These are phyloP conservation scores for Trichechus manatus DNA, from an alignment of 2,113 vertebrate species.

Conservation along the genomic window DNA sequence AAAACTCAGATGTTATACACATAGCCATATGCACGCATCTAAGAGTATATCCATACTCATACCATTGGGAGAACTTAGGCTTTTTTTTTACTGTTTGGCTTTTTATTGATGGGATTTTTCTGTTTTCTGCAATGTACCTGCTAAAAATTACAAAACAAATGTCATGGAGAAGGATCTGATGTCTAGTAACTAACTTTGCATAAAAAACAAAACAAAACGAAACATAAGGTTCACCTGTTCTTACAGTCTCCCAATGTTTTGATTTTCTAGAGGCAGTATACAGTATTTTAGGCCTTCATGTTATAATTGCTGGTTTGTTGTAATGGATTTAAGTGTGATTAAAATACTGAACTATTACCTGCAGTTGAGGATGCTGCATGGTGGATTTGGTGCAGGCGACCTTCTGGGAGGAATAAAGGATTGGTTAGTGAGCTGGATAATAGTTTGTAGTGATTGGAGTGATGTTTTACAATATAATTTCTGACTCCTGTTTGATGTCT, in stretches of 20 bases:
- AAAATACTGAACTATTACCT: neutral
- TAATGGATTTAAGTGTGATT: neutral
- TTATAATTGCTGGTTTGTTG: slow-evolving; percentile 15
- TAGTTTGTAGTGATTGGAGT: neutral
- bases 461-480: neutral
- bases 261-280: neutral
- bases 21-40: rapidly evolving
- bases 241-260: neutral
- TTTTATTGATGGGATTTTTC: neutral
- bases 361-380: neutral
- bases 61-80: neutral
- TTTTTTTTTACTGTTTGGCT: neutral
- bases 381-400: neutral
- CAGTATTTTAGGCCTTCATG: slow-evolving; percentile 25
- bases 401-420: neutral
- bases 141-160: slow-evolving; percentile 18
- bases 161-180: neutral
- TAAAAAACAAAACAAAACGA: neutral
- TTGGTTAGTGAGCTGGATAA: neutral
- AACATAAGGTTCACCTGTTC: neutral
- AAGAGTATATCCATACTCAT: no score
- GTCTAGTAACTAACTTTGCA: neutral
- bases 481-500: neutral
- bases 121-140: neutral
- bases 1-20: neutral